phyloP scores from a whole-genome alignment of 2,888 invertebrate genomes.

The Mythimna vitellina region DNA sequence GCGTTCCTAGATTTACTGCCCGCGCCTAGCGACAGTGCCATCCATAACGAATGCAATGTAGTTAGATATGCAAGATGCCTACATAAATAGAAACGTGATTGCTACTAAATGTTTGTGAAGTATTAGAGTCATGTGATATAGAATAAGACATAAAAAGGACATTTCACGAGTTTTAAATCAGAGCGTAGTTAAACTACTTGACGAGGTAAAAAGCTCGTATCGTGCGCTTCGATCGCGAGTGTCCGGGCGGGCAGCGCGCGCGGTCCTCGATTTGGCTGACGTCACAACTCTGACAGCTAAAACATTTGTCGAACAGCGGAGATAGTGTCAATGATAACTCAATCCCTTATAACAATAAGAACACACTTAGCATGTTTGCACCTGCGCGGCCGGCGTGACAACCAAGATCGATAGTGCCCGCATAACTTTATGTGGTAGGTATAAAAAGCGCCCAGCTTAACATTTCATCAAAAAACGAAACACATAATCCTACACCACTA shows the following conservation, averaged over 20 bases:
- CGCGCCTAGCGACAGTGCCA: conserved; percentile 70
- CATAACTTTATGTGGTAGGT: conserved; percentile 74
- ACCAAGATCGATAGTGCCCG: conserved; percentile 82
- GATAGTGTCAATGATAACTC: conserved; percentile 90
- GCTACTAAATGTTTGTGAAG: neutral
- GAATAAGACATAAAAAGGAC: conserved; percentile 34
- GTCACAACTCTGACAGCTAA: conserved; percentile 90
- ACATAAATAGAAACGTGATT: conserved; percentile 28
- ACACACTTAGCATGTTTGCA: conserved; percentile 91
- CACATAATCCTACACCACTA: conserved; percentile 56
- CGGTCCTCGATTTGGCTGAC: conserved; percentile 86
- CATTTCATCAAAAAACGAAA: conserved; percentile 65
- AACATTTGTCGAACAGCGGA: conserved; percentile 89
- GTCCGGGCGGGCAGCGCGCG: conserved; percentile 72
- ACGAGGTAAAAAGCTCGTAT: conserved; percentile 76
- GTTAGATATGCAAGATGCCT: conserved; percentile 30
- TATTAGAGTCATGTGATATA: neutral
- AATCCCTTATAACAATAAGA: conserved; percentile 90
- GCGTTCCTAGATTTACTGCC: conserved; percentile 84
- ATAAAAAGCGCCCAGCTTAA: conserved; percentile 68
- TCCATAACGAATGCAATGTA: conserved; percentile 63
- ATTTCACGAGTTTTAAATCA: conserved; percentile 56
- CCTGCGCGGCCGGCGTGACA: conserved; percentile 85
- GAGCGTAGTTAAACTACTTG: conserved; percentile 59
- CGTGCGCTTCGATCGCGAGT: conserved; percentile 77